phyloP scores from a whole-genome alignment of 2,797 vertebrate species.

The Pitangus sulphuratus region DNA sequence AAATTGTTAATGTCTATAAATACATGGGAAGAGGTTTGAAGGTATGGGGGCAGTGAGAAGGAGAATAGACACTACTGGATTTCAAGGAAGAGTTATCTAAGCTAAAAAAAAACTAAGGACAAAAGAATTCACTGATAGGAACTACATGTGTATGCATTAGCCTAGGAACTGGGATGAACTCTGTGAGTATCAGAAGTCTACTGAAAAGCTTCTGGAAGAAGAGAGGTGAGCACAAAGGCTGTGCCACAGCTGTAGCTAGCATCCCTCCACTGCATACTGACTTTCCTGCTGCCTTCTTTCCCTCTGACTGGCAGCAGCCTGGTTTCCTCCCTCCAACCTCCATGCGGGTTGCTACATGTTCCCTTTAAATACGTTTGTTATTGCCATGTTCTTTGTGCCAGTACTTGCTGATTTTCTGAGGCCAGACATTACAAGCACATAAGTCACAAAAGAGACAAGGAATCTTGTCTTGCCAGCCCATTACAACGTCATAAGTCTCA shows the following conservation, averaged over 20 bases:
- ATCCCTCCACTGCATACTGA: background rate
- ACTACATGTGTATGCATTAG: background rate
- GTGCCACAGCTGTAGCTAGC: background rate
- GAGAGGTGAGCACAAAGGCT: background rate
- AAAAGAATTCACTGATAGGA: background rate
- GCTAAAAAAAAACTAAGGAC: background rate
- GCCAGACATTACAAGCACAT: constrained; percentile 36
- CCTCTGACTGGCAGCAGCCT: background rate
- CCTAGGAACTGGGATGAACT: background rate
- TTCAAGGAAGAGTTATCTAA: background rate
- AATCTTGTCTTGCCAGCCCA: constrained; percentile 42
- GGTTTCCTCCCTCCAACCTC: background rate
- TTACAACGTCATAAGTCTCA: constrained; percentile 44
- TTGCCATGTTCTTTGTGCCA: constrained; percentile 28
- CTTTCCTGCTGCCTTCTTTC: background rate
- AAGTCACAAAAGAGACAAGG: constrained; percentile 52
- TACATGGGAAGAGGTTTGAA: background rate
- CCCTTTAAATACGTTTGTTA: background rate
- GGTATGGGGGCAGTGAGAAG: background rate
- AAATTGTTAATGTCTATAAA: background rate
- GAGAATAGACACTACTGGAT: background rate
- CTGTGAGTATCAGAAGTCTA: background rate
- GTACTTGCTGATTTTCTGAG: constrained; percentile 18
- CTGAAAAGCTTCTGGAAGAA: background rate
- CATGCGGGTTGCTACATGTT: constrained; percentile 2